Conservation (phyloP, 2,113 vertebrate species). For the Dunckerocampus dactyliophorus region DNA sequence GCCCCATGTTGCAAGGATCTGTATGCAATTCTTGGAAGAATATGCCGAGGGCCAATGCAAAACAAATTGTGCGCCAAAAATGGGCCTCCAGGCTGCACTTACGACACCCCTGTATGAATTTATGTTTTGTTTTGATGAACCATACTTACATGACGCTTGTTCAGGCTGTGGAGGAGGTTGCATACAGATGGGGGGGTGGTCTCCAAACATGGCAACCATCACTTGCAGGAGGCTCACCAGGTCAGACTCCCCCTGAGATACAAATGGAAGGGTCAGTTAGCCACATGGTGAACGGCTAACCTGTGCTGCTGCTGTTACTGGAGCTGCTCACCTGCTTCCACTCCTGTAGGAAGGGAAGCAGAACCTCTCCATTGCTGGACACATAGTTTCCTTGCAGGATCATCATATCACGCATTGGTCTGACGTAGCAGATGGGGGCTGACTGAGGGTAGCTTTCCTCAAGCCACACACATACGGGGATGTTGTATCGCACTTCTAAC, state of each 20-base stretch:
- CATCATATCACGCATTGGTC: slow-evolving; percentile 84
- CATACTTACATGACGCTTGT: slow-evolving; percentile 46
- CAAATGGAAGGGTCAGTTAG: not conserved
- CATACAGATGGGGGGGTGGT: slow-evolving; percentile 82
- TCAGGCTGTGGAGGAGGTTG: slow-evolving; percentile 40
- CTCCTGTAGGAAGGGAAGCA: slow-evolving; percentile 86
- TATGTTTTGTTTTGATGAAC: not conserved
- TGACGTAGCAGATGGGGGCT: slow-evolving; percentile 89
- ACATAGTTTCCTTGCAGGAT: slow-evolving; percentile 80
- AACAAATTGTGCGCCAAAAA: too few relatives aligned
- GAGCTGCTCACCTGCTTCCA: slow-evolving; percentile 85
- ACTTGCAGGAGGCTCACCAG: slow-evolving; percentile 85
- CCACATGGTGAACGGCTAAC: not conserved
- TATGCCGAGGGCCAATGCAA: too few relatives aligned
- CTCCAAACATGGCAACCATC: slow-evolving; percentile 84
- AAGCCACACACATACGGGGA: slow-evolving; percentile 87
- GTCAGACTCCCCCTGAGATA: slow-evolving; percentile 81
- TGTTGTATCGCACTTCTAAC: slow-evolving; percentile 82
- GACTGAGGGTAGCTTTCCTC: slow-evolving; percentile 86
- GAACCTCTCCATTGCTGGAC: slow-evolving; percentile 82
- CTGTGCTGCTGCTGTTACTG: not conserved
- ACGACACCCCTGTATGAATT: too few relatives aligned
- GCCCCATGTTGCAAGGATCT: too few relatives aligned
- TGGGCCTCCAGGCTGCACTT: too few relatives aligned
- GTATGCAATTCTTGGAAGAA: too few relatives aligned